Conservation (phyloP, 2,113 vertebrate species). For the Scomber japonicus region DNA sequence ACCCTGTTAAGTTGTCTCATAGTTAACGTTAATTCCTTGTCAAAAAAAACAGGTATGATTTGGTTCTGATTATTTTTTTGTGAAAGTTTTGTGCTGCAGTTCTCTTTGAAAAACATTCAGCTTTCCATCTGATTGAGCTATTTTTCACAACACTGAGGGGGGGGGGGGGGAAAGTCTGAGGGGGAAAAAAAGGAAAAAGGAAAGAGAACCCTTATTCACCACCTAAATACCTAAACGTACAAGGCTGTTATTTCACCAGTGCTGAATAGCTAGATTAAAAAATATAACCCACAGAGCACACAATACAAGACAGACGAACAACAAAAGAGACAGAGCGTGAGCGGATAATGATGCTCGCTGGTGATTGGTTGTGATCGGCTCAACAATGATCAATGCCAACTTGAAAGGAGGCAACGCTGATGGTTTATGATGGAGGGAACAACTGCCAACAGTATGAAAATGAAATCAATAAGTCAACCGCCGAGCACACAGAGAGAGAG, state of each 20-base stretch:
- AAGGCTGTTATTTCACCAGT: conserved; percentile 29
- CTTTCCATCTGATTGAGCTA: neutral
- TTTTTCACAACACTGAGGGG: conserved; percentile 20
- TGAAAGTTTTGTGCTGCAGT: conserved; percentile 13
- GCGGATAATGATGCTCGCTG: conserved; percentile 62
- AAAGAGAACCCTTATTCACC: conserved; percentile 15
- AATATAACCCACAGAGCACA: conserved; percentile 43
- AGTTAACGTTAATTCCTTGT: neutral
- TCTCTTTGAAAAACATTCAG: conserved; percentile 10
- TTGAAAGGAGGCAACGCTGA: conserved; percentile 68
- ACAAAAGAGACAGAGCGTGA: conserved; percentile 54
- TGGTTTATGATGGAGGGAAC: conserved; percentile 67
- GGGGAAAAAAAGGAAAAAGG: neutral
- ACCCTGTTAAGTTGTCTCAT: too few species aligned
- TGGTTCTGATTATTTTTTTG: neutral
- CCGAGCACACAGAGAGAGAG: conserved; percentile 19
- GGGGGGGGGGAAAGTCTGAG: neutral
- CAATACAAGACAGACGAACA: conserved; percentile 55
- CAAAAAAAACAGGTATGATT: neutral
- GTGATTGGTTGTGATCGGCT: conserved; percentile 70
- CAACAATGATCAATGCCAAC: conserved; percentile 65
- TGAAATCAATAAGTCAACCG: conserved; percentile 75
- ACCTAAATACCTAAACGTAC: conserved; percentile 42
- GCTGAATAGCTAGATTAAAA: conserved; percentile 48
- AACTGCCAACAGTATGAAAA: conserved; percentile 75